Conservation (phyloP, 2,113 vertebrate genomes). For the Epinephelus lanceolatus region DNA sequence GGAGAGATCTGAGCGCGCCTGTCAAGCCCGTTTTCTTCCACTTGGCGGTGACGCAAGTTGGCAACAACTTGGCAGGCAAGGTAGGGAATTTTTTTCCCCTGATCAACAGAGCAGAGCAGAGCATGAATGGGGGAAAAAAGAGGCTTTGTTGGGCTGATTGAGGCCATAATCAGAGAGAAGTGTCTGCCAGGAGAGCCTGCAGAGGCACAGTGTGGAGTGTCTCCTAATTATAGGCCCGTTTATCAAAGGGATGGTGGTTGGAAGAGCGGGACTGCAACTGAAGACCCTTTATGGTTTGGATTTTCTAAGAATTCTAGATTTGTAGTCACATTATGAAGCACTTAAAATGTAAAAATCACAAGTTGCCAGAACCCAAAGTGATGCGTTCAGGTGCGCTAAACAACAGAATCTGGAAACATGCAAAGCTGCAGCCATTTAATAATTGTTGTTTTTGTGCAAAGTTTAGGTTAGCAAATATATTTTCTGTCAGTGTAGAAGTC, state of each 20-base stretch:
- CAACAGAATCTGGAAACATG: not conserved
- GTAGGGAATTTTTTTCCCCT: slow-evolving; percentile 44
- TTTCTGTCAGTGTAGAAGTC: not conserved
- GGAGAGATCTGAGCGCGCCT: slow-evolving; percentile 6
- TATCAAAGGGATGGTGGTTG: not conserved
- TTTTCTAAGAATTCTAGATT: not conserved
- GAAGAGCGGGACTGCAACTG: not conserved
- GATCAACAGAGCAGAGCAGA: slow-evolving; percentile 25
- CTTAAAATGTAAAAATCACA: not conserved
- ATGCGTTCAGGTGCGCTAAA: not conserved
- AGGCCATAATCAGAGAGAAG: slow-evolving; percentile 1
- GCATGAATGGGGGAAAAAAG: slow-evolving; percentile 24
- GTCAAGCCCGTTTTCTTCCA: slow-evolving; percentile 33
- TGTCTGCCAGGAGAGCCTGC: not conserved
- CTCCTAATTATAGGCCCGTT: not conserved
- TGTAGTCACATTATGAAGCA: not conserved
- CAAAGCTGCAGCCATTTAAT: not conserved
- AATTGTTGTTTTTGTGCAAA: not conserved
- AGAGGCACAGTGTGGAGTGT: not conserved
- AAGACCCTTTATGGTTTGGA: not conserved
- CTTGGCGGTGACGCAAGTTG: slow-evolving; percentile 42
- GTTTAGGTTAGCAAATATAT: not conserved
- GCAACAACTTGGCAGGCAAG: slow-evolving; percentile 55
- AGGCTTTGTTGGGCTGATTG: slow-evolving; percentile 10
- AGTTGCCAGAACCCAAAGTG: not conserved